Base-by-base conservation (phyloP, 2,888 invertebrate genomes). In the Epistrophe eligans region DNA sequence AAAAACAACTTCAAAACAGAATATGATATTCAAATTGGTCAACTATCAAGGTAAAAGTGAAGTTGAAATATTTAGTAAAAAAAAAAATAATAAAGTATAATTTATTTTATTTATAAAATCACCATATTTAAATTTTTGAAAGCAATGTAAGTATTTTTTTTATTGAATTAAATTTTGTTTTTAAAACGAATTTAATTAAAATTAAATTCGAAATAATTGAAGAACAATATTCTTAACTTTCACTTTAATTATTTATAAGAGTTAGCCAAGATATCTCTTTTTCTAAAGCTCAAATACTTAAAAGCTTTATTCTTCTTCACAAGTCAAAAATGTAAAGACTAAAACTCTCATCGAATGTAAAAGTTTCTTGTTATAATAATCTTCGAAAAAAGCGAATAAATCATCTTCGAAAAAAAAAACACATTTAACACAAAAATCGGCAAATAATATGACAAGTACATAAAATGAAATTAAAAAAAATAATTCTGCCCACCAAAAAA, bases 371-470 rank as follows among this genome's bases (percentile, higher is more conserved):
- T 19, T 38, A 60, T 40, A 58, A 17, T 58, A 13, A 35, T n/a
- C 11, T 82, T 72, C 71, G 71, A 77, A 83, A 71, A 82, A 79
- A 67, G 24, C 1, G 19, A 43, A 62, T 77, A 71, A 82, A 77
- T 66, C 72, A 77, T 35, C 9, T 83, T 67, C 73, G 79, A 79
- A 77, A 77, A 58, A 57, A 57, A 70, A 32, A 38, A 13, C 11
- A 40, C 15, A 15, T 43, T 66, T 32, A 60, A 19, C 17, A 5
- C n/a, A 66, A 64, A 50, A 67, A 15, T 28, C 74, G n/a, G 38
- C 81, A 74, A 81, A 85, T 85, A 50, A 77, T 74, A 52, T 71
- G 55, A 55, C 48, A 77, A 73, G 24, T 24, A 24, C 3, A 24
- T 24, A 80, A 77, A 24, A 70, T 62, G 19, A 55, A 60, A 57